phyloP scores from a whole-genome alignment of 2,797 vertebrate species.

The Sebastolobus altivelis region DNA sequence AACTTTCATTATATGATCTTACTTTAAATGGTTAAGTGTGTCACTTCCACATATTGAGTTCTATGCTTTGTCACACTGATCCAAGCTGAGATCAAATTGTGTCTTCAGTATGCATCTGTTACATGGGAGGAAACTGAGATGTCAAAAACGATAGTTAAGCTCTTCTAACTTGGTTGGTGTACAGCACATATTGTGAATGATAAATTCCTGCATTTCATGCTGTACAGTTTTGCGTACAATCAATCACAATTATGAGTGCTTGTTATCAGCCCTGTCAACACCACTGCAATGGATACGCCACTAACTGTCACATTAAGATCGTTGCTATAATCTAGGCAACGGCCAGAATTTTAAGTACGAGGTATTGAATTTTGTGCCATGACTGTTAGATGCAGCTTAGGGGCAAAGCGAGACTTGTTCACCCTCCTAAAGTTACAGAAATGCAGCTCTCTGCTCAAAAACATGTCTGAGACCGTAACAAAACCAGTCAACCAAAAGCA shows the following conservation, averaged over 20 bases:
- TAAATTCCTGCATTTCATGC: neutral
- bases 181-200: neutral
- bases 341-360: neutral
- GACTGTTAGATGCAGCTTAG: neutral
- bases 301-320: neutral
- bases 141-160: neutral
- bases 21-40: neutral
- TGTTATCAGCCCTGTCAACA: neutral
- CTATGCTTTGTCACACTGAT: neutral
- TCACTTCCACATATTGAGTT: neutral
- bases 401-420: slow-evolving; percentile 43
- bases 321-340: neutral
- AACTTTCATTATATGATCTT: neutral
- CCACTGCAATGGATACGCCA: neutral
- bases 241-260: neutral
- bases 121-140: neutral
- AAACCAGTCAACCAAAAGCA: slow-evolving; percentile 28
- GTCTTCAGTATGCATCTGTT: slow-evolving; percentile 7
- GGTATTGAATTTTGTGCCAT: neutral
- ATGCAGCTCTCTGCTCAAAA: neutral
- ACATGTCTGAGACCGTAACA: neutral
- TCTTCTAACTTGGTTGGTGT: neutral
- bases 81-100: neutral
- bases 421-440: slow-evolving; percentile 28
- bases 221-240: neutral